phyloP scores from a whole-genome alignment of 1,140 invertebrate species.

The Diorhabda elongata region DNA sequence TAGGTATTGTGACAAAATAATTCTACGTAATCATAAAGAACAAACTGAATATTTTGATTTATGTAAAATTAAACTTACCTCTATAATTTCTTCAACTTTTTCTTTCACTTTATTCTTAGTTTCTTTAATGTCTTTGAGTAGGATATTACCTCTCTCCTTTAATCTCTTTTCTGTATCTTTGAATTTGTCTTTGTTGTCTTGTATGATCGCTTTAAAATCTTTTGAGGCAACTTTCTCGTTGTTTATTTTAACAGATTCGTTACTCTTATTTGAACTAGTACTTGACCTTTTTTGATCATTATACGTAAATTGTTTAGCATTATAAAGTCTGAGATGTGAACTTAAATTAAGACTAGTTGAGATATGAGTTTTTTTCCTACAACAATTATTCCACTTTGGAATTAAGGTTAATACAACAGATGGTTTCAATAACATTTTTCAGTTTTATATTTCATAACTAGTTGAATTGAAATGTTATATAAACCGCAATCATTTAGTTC shows the following conservation, averaged over 20 bases:
- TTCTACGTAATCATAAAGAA: no score
- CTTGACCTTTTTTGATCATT: neutral
- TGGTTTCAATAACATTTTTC: neutral
- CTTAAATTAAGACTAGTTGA: neutral
- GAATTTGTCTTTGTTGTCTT: slow-evolving; percentile 56
- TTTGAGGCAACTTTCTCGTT: neutral
- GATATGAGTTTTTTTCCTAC: neutral
- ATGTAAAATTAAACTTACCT: slow-evolving; percentile 45
- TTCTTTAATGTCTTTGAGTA: slow-evolving; percentile 64
- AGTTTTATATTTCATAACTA: neutral
- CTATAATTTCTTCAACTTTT: slow-evolving; percentile 64
- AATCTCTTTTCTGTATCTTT: slow-evolving; percentile 54
- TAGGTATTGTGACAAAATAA: no score
- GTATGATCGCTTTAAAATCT: slow-evolving; percentile 45
- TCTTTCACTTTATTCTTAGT: slow-evolving; percentile 57
- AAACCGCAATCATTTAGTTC: no score
- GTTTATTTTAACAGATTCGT: neutral
- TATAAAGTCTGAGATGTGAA: neutral
- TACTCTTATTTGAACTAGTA: neutral
- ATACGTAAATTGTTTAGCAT: neutral
- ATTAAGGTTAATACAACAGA: neutral
- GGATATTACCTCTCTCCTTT: slow-evolving; percentile 54
- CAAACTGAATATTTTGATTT: no score
- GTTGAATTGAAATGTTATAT: no score
- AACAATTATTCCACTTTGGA: neutral